Conservation (phyloP, 2,113 vertebrate species). For the Myanophis thanlyinensis region DNA sequence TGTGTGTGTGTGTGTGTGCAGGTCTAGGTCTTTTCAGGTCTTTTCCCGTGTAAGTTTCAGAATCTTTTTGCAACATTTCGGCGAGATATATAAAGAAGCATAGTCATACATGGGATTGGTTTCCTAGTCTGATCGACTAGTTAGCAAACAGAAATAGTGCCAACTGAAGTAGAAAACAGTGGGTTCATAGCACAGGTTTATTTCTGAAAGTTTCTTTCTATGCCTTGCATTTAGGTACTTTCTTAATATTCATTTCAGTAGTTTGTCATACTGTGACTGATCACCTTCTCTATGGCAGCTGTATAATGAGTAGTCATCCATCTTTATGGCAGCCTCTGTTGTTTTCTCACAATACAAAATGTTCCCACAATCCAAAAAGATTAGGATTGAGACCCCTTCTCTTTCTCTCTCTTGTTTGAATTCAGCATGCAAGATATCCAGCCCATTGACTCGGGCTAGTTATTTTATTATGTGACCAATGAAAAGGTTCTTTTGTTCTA, state of each 20-base stretch:
- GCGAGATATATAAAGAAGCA: too few species aligned
- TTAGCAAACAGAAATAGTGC: background rate
- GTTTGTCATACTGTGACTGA: background rate
- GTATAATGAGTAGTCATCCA: background rate
- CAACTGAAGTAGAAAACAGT: background rate
- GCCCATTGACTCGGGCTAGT: background rate
- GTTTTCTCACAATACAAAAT: background rate
- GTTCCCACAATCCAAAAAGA: background rate
- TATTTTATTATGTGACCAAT: background rate
- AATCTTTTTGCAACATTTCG: too few species aligned
- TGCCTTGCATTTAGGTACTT: background rate
- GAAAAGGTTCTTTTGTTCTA: constrained; percentile 36
- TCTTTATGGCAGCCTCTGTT: background rate
- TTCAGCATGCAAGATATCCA: constrained; percentile 25
- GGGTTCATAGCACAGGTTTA: background rate
- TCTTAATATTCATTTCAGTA: background rate
- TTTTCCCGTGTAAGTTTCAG: too few species aligned
- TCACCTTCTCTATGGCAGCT: background rate
- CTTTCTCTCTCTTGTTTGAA: constrained; percentile 16
- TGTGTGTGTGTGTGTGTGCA: too few species aligned
- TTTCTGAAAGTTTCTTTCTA: background rate
- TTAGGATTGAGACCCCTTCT: background rate
- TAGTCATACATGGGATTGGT: background rate
- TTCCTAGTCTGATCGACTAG: background rate
- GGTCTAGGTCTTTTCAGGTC: too few species aligned